Evolutionary conservation across 1,140 invertebrate genomes (phyloP).

Genomic region (Calephelis virginiensis): DNA sequence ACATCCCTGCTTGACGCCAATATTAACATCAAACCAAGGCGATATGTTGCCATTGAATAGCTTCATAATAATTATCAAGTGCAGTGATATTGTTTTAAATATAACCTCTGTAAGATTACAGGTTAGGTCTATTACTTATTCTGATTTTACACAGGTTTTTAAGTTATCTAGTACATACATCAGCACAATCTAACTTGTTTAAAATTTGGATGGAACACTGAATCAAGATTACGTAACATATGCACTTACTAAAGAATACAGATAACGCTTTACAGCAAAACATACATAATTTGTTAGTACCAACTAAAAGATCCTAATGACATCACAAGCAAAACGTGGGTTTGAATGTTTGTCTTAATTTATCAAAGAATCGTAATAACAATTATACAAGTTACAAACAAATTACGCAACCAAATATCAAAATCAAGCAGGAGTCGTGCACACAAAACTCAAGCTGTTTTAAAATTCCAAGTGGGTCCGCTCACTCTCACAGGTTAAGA

Average conservation of each 20-base stretch:
- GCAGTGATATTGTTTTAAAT: too few species aligned
- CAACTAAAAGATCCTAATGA: background rate
- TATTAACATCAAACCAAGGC: too few species aligned
- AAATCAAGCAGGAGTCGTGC: conserved; percentile 37
- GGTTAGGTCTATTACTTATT: too few species aligned
- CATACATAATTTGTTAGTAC: background rate
- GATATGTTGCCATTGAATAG: too few species aligned
- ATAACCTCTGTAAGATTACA: too few species aligned
- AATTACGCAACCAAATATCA: conserved; percentile 55
- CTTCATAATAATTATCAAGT: too few species aligned
- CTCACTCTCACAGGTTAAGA: conserved; percentile 56
- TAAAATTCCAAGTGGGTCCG: conserved; percentile 48
- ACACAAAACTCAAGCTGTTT: conserved; percentile 43
- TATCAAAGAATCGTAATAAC: conserved; percentile 1
- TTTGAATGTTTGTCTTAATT: conserved; percentile 21
- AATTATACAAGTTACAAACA: conserved; percentile 37
- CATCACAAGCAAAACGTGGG: conserved; percentile 22
- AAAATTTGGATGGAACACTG: background rate
- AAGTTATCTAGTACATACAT: too few species aligned
- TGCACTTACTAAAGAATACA: conserved; percentile 19
- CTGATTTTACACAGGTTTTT: too few species aligned
- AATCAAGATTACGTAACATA: conserved; percentile 27
- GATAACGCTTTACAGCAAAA: background rate
- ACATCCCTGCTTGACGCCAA: too few species aligned
- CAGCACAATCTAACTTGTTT: too few species aligned